Percentiles rank a stretch among this genome's conserved stretches.
Conservation (phyloP, 2,888 invertebrate species). For the Seira ritae region DNA sequence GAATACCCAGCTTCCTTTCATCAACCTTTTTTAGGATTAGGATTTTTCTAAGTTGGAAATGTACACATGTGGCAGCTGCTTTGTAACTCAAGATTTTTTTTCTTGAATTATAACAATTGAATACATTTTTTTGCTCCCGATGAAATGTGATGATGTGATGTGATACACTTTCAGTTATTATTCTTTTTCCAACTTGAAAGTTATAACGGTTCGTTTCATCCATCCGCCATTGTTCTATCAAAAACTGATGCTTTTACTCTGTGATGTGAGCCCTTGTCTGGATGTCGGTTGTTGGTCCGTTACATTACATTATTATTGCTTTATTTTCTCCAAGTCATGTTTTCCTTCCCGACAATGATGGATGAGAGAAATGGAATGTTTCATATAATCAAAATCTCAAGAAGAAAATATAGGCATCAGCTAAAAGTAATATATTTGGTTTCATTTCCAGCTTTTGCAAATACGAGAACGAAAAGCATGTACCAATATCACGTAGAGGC, state of each 20-base stretch:
- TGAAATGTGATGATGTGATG: no score
- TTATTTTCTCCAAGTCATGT: neutral
- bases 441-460: neutral
- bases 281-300: neutral
- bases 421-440: neutral
- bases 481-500: no score
- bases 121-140: neutral
- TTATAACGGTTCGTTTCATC: constrained; percentile 6
- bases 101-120: neutral
- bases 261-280: neutral
- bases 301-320: neutral
- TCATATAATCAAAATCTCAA: constrained; percentile 12
- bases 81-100: constrained; percentile 27
- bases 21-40: no score
- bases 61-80: constrained; percentile 39
- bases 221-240: neutral
- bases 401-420: neutral
- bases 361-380: constrained; percentile 33
- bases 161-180: neutral
- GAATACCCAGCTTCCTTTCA: no score
- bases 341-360: constrained; percentile 33
- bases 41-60: neutral
- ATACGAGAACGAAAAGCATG: no score
- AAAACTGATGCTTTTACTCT: no score
- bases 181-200: neutral